Conservation (phyloP, 2,888 invertebrate genomes). For the Thelaira solivaga region DNA sequence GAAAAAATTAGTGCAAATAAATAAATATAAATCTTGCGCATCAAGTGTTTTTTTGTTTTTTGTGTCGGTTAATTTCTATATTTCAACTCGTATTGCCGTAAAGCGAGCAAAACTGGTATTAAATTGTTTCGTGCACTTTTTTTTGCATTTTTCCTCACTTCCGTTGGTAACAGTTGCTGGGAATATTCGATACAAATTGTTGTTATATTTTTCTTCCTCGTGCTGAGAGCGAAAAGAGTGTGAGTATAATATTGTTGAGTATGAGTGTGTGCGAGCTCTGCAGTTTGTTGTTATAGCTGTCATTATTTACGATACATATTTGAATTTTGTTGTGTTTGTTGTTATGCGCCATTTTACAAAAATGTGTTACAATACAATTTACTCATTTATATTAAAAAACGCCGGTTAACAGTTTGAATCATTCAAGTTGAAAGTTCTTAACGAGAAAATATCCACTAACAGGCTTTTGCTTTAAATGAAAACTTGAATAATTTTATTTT, state of each 20-base stretch:
- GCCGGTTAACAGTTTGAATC: background rate
- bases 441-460: too few relatives aligned
- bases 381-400: background rate
- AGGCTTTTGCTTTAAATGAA: too few relatives aligned
- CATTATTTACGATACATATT: constrained; percentile 50
- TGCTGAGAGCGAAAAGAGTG: constrained; percentile 51
- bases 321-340: constrained; percentile 24
- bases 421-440: background rate
- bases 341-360: constrained; percentile 28
- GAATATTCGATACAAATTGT: constrained; percentile 61
- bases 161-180: constrained; percentile 45
- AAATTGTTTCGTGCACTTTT: constrained; percentile 39
- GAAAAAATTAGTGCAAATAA: constrained; percentile 46
- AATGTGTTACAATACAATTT: background rate
- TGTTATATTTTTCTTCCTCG: constrained; percentile 39
- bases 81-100: constrained; percentile 20
- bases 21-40: constrained; percentile 51
- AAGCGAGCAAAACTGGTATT: constrained; percentile 29
- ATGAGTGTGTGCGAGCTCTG: constrained; percentile 6
- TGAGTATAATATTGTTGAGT: constrained; percentile 42
- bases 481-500: too few relatives aligned
- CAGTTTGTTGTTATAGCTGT: constrained; percentile 53
- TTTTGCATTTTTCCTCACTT: constrained; percentile 38
- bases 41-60: constrained; percentile 59
- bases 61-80: constrained; percentile 1